Evolutionary conservation across 1,140 invertebrate species (phyloP).

Genomic region (Drosophila aff.): DNA sequence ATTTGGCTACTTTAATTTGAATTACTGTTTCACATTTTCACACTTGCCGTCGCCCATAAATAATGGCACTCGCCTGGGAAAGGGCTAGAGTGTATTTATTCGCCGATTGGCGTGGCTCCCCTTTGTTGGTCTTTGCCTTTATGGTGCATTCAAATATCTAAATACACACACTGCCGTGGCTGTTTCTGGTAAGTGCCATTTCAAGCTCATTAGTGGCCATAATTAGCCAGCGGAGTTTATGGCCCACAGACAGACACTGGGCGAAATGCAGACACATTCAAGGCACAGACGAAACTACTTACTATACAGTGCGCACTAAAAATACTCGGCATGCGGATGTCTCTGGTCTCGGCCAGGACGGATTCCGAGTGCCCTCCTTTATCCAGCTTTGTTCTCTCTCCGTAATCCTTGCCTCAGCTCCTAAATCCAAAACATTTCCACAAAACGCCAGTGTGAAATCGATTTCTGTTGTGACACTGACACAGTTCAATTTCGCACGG

Average conservation of each 20-base stretch:
- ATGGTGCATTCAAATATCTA: conserved; percentile 45
- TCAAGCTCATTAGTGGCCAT: conserved; percentile 82
- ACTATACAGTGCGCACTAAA: conserved; percentile 40
- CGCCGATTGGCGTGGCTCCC: conserved; percentile 26
- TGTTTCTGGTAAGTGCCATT: conserved; percentile 76
- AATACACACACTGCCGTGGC: conserved; percentile 32
- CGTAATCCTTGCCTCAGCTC: conserved; percentile 16
- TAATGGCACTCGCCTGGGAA: conserved; percentile 19
- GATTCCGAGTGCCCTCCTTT: not conserved
- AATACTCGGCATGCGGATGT: conserved; percentile 11
- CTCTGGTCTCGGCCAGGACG: conserved; percentile 11
- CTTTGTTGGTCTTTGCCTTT: conserved; percentile 28
- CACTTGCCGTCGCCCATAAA: conserved; percentile 48
- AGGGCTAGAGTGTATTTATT: conserved; percentile 15
- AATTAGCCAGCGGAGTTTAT: conserved; percentile 77
- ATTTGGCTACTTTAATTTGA: conserved; percentile 49
- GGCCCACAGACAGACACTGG: conserved; percentile 65
- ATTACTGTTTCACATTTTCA: conserved; percentile 46
- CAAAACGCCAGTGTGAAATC: conserved; percentile 27
- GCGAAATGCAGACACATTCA: conserved; percentile 53
- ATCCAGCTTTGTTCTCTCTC: not conserved
- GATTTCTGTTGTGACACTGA: conserved; percentile 52
- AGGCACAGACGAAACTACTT: conserved; percentile 40
- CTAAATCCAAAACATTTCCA: conserved; percentile 21
- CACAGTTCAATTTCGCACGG: conserved; percentile 52